Evolutionary conservation across 2,888 invertebrate species (phyloP).

Genomic region (Entomobrya proxima): DNA sequence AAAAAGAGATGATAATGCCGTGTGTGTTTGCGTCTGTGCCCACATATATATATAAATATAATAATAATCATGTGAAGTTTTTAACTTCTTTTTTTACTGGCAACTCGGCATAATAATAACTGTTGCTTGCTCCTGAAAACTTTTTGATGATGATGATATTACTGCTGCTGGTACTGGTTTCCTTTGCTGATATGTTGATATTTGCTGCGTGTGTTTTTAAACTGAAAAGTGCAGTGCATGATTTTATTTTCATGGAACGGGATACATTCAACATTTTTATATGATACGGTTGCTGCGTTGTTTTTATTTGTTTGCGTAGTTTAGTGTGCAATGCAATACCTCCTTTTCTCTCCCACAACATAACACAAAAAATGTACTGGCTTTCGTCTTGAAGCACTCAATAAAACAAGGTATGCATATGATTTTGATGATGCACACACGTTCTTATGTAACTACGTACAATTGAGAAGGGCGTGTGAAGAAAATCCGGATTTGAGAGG

Average conservation of each 20-base stretch:
- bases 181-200: too few species aligned
- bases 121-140: constrained; percentile 26
- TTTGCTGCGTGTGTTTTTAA: background rate
- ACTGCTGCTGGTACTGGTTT: background rate
- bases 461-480: constrained; percentile 74
- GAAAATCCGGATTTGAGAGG: constrained; percentile 76
- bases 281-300: background rate
- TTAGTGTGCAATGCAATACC: constrained; percentile 5
- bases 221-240: constrained; percentile 31
- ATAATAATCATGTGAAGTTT: constrained; percentile 57
- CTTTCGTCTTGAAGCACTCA: too few species aligned
- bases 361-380: too few species aligned
- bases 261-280: background rate
- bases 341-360: background rate
- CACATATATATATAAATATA: constrained; percentile 2
- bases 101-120: constrained; percentile 42
- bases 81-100: constrained; percentile 27
- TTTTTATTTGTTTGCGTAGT: constrained; percentile 36
- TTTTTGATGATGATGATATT: background rate
- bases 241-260: constrained; percentile 43
- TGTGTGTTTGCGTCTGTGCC: background rate
- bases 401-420: constrained; percentile 32
- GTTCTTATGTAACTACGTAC: constrained; percentile 9
- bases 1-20: background rate
- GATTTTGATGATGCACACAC: constrained; percentile 15